These are phyloP conservation scores for Nothobranchius furzeri DNA, from an alignment of 2,113 vertebrate genomes.

Conservation along the genomic window DNA sequence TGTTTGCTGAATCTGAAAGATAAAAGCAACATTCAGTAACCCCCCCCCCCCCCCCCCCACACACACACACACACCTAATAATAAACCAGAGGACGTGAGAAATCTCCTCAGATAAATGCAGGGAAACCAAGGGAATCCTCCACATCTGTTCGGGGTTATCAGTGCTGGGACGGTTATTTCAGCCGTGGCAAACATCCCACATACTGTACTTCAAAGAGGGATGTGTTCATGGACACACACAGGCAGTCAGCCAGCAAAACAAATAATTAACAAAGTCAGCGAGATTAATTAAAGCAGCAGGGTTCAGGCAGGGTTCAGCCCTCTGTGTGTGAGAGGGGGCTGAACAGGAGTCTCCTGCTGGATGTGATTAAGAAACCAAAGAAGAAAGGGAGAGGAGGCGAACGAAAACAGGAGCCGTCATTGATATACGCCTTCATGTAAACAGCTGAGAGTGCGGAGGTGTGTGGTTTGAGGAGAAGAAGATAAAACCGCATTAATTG, in stretches of 20 bases:
- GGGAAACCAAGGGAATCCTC: conserved; percentile 28
- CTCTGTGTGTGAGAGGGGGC: conserved; percentile 52
- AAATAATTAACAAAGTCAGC: conserved; percentile 78
- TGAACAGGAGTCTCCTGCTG: conserved; percentile 51
- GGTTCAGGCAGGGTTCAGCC: conserved; percentile 78
- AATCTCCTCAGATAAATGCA: background rate
- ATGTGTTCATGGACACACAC: conserved; percentile 25
- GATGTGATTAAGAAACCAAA: conserved; percentile 60
- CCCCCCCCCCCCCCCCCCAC: too few species aligned
- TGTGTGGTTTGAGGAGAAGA: background rate
- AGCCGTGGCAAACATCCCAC: conserved; percentile 49
- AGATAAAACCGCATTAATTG: conserved; percentile 4
- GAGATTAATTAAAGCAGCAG: conserved; percentile 74
- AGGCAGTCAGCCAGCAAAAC: conserved; percentile 62
- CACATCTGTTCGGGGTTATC: conserved; percentile 49
- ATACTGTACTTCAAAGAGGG: conserved; percentile 57
- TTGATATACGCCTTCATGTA: conserved; percentile 78
- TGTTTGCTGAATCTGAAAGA: too few species aligned
- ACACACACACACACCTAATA: too few species aligned
- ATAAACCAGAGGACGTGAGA: background rate
- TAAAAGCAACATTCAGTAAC: too few species aligned
- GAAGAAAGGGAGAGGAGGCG: conserved; percentile 66
- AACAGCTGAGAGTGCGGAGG: conserved; percentile 66
- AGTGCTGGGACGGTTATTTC: conserved; percentile 40
- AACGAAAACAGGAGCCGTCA: conserved; percentile 69